phyloP scores from a whole-genome alignment of 2,888 invertebrate species.

The Adelphocoris suturalis region DNA sequence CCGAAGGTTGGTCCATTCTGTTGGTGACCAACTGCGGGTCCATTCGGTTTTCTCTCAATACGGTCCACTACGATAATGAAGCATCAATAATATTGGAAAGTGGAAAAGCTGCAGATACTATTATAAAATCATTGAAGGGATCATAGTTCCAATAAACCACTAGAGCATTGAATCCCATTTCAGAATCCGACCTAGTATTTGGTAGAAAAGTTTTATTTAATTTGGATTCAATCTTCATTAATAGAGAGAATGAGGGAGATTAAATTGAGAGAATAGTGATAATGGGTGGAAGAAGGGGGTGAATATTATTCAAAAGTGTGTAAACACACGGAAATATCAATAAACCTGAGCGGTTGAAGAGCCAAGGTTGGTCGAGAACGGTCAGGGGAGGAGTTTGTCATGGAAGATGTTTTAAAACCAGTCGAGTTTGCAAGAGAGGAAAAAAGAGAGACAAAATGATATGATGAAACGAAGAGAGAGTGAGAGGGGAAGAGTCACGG shows the following conservation, averaged over 20 bases:
- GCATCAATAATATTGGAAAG: no score
- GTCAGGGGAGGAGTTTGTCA: slow-evolving; percentile 52
- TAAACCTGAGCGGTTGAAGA: slow-evolving; percentile 1
- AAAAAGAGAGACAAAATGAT: slow-evolving; percentile 26
- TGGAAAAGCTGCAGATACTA: no score
- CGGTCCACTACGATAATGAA: no score
- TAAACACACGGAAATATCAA: slow-evolving; percentile 11
- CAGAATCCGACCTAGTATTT: no score
- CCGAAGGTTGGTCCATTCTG: no score
- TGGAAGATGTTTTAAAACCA: slow-evolving; percentile 42
- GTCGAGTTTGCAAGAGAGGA: slow-evolving; percentile 39
- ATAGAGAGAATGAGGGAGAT: background rate
- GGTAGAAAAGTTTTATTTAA: no score
- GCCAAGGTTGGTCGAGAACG: slow-evolving; percentile 17
- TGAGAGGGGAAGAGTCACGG: background rate
- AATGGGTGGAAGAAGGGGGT: background rate
- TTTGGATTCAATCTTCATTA: no score
- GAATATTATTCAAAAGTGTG: background rate
- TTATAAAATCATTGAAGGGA: no score
- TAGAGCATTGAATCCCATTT: no score
- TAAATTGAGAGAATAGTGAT: background rate
- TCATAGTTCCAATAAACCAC: no score
- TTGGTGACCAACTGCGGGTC: no score
- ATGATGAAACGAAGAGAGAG: background rate
- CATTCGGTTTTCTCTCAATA: no score